These are phyloP conservation scores for Sinocyclocheilus rhinocerous DNA, from an alignment of 2,113 vertebrate genomes.

Conservation along the genomic window DNA sequence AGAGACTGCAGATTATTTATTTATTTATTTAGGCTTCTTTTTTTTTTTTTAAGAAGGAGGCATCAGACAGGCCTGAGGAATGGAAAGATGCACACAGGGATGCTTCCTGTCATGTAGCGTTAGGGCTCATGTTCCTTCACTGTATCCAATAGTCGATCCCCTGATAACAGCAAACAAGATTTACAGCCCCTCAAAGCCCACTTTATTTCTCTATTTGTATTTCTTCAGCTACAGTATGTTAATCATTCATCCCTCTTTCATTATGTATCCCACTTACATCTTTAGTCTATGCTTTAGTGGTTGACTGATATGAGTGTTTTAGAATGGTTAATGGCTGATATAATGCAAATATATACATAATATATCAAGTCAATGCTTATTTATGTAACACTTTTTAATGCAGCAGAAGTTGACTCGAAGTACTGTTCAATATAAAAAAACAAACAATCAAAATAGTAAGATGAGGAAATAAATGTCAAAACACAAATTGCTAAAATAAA, in stretches of 20 bases:
- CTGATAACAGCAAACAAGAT: constrained; percentile 17
- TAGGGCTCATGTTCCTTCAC: not conserved
- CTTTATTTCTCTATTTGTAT: constrained; percentile 24
- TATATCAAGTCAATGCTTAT: not conserved
- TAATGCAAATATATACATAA: not conserved
- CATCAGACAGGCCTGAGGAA: not conserved
- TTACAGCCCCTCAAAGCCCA: not conserved
- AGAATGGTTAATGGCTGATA: not conserved
- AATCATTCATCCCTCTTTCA: not conserved
- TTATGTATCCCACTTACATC: not conserved
- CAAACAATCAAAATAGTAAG: not conserved
- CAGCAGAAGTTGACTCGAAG: not conserved
- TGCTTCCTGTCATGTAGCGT: not conserved
- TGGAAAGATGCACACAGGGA: not conserved
- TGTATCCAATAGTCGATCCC: constrained; percentile 12
- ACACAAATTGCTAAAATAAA: too few relatives aligned
- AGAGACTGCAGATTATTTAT: not conserved
- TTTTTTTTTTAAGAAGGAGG: not conserved
- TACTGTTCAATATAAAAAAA: not conserved
- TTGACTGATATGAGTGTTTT: not conserved
- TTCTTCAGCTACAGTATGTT: not conserved
- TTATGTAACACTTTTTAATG: not conserved
- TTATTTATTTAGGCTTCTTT: not conserved
- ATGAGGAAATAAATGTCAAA: not conserved
- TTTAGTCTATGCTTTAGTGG: not conserved